A percentile compares a stretch with the other conserved stretches of the same genome.
Evolutionary conservation across 2,113 vertebrate species (phyloP).

Genomic region (Paramormyrops kingsleyae): DNA sequence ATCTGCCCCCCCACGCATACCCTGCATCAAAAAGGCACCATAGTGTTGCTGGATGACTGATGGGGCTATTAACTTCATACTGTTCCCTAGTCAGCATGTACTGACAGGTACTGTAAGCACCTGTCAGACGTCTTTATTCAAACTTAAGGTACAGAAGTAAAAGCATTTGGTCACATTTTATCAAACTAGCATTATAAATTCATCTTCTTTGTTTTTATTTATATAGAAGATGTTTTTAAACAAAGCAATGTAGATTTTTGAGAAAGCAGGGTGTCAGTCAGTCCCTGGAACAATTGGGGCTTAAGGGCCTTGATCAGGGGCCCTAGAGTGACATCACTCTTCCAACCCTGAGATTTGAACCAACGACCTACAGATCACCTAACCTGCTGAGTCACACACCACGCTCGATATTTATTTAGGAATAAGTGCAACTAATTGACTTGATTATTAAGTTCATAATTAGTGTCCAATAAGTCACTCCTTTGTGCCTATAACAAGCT

Average conservation of each 20-base stretch:
- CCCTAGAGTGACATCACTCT: background rate
- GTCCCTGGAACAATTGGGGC: background rate
- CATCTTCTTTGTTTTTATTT: background rate
- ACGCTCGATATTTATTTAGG: background rate
- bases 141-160: background rate
- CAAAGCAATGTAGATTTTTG: background rate
- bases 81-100: background rate
- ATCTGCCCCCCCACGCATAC: background rate
- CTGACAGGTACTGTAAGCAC: background rate
- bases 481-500: background rate
- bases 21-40: background rate
- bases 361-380: background rate
- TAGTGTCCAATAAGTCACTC: background rate
- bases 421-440: background rate
- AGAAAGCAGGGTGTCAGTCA: background rate
- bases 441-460: background rate
- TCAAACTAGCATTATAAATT: background rate
- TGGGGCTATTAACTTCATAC: background rate
- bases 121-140: background rate
- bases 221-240: background rate
- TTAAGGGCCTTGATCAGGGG: background rate
- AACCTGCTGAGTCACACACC: background rate
- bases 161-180: background rate
- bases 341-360: background rate
- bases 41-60: background rate